A percentile compares a stretch with the other conserved stretches of the same genome.
Evolutionary conservation across 1,140 invertebrate genomes (phyloP).

Genomic region (Arctopsyche grandis): DNA sequence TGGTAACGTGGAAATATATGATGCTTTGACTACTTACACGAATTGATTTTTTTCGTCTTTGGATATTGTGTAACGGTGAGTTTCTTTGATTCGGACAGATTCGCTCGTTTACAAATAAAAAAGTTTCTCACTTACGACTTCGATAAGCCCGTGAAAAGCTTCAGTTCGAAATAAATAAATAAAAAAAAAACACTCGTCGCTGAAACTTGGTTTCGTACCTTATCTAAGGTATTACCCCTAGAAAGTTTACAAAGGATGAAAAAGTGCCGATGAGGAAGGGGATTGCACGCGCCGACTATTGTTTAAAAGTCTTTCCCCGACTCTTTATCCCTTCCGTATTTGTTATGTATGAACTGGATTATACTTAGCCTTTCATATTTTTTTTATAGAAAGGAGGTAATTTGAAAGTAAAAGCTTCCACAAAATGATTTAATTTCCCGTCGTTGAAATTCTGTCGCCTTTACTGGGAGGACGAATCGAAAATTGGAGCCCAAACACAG

Average conservation of each 20-base stretch:
- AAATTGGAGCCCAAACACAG: background rate
- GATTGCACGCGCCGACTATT: background rate
- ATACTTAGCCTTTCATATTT: background rate
- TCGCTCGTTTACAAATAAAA: no score
- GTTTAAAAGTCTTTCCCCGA: background rate
- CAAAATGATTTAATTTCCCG: background rate
- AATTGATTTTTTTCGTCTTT: no score
- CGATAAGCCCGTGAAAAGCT: background rate
- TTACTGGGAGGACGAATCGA: background rate
- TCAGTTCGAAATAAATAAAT: background rate
- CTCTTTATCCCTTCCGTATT: background rate
- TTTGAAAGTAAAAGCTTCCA: background rate
- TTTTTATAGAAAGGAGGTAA: background rate
- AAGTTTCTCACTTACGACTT: no score
- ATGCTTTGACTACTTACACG: no score
- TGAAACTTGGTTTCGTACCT: background rate
- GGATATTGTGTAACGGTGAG: no score
- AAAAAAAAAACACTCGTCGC: background rate
- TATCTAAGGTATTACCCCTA: background rate
- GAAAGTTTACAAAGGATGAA: constrained; percentile 2
- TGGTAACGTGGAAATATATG: no score
- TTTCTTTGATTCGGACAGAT: no score
- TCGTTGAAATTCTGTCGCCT: background rate
- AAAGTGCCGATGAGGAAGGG: background rate
- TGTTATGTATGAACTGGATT: background rate